phyloP scores from a whole-genome alignment of 2,113 vertebrate species.

The Silurus glanis region DNA sequence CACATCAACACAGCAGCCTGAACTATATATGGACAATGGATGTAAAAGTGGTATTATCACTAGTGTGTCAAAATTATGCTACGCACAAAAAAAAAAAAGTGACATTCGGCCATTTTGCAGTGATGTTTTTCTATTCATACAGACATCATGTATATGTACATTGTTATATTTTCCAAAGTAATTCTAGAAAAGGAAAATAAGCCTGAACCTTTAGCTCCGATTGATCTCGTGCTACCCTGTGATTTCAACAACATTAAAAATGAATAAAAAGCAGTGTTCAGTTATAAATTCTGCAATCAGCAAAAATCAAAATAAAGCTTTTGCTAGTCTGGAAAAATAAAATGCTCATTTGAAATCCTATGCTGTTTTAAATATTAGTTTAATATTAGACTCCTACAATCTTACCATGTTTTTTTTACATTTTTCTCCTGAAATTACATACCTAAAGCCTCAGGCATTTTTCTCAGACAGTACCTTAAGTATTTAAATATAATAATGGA shows the following conservation, averaged over 20 bases:
- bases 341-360: slow-evolving; percentile 32
- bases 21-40: slow-evolving; percentile 64
- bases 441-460: not conserved
- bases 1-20: slow-evolving; percentile 64
- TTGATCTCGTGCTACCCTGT: slow-evolving; percentile 9
- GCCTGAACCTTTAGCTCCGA: not conserved
- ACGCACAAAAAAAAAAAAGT: not conserved
- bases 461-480: not conserved
- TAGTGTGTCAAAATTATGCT: slow-evolving; percentile 58
- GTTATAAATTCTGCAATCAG: not conserved
- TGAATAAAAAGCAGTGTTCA: not conserved
- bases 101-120: too few species aligned
- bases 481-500: not conserved
- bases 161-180: not conserved
- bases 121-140: too few species aligned
- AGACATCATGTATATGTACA: not conserved
- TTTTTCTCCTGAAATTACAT: not conserved
- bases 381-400: not conserved
- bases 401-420: not conserved
- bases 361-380: slow-evolving; percentile 44
- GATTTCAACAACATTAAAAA: slow-evolving; percentile 10
- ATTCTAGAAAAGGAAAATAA: slow-evolving; percentile 6
- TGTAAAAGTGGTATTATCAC: slow-evolving; percentile 64
- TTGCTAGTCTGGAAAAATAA: slow-evolving; percentile 39
- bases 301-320: slow-evolving; percentile 1